phyloP scores from a whole-genome alignment of 2,888 invertebrate species.

The Drosophila mettleri region DNA sequence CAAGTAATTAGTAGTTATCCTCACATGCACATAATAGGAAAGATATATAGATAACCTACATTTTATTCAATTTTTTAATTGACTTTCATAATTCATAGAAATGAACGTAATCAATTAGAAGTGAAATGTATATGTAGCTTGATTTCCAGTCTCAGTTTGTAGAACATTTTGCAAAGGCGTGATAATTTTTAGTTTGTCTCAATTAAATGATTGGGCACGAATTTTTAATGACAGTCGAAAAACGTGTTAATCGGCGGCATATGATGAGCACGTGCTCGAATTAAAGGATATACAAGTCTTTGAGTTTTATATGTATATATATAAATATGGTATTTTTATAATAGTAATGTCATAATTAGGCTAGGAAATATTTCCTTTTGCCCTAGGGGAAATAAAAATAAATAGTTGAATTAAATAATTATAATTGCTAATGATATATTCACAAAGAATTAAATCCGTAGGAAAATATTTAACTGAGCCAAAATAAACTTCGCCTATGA shows the following conservation, averaged over 20 bases:
- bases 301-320: not conserved
- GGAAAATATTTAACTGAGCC: slow-evolving; percentile 3
- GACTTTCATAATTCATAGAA: slow-evolving; percentile 25
- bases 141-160: slow-evolving; percentile 2
- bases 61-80: slow-evolving; percentile 7
- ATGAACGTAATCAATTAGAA: slow-evolving; percentile 34
- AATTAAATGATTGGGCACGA: slow-evolving; percentile 39
- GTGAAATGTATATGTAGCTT: slow-evolving; percentile 2
- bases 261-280: slow-evolving; percentile 22
- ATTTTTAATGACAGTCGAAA: slow-evolving; percentile 11
- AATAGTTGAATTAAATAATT: too few relatives aligned
- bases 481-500: slow-evolving; percentile 20
- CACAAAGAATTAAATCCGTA: not conserved
- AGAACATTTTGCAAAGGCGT: slow-evolving; percentile 13
- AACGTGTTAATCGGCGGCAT: slow-evolving; percentile 41
- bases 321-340: not conserved
- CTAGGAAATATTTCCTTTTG: not conserved
- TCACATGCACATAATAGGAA: slow-evolving; percentile 2
- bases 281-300: slow-evolving; percentile 15
- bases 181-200: slow-evolving; percentile 16
- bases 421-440: too few relatives aligned
- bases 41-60: slow-evolving; percentile 5
- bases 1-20: slow-evolving; percentile 15
- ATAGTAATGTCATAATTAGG: not conserved
- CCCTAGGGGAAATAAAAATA: too few relatives aligned